A percentile compares a stretch with the other conserved stretches of the same genome.
phyloP scores from a whole-genome alignment of 2,888 invertebrate genomes.

The Steinernema hermaphroditum region DNA sequence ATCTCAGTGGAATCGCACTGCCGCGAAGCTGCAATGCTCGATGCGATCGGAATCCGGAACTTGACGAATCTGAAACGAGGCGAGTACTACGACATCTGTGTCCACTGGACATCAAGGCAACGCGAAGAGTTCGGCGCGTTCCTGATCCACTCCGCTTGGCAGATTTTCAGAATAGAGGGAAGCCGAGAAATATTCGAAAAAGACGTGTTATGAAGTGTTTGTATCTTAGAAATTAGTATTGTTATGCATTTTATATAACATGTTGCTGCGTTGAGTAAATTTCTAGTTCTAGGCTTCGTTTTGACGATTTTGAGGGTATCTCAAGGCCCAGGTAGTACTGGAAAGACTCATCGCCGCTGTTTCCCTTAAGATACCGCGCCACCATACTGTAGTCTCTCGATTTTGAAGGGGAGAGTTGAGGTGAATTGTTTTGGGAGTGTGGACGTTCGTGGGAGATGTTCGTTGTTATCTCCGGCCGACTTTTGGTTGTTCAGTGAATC shows the following conservation, averaged over 20 bases:
- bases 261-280: too few relatives aligned
- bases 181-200: constrained; percentile 47
- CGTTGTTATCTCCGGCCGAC: too few relatives aligned
- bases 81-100: constrained; percentile 50
- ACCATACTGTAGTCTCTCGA: too few relatives aligned
- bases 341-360: too few relatives aligned
- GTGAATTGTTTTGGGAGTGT: too few relatives aligned
- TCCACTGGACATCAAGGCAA: constrained; percentile 46
- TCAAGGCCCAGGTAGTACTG: too few relatives aligned
- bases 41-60: constrained; percentile 74
- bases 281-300: too few relatives aligned
- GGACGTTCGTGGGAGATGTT: too few relatives aligned
- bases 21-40: constrained; percentile 90
- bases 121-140: constrained; percentile 53
- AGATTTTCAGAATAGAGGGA: constrained; percentile 45
- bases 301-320: too few relatives aligned
- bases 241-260: neutral
- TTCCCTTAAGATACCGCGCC: too few relatives aligned
- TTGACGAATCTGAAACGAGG: constrained; percentile 56
- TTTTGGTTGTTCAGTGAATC: neutral
- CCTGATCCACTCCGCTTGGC: constrained; percentile 46
- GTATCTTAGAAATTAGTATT: neutral
- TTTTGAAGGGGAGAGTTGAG: too few relatives aligned
- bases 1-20: constrained; percentile 89
- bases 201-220: constrained; percentile 35